Conservation (phyloP, 1,140 invertebrate genomes). For the Dendrolimus kikuchii region DNA sequence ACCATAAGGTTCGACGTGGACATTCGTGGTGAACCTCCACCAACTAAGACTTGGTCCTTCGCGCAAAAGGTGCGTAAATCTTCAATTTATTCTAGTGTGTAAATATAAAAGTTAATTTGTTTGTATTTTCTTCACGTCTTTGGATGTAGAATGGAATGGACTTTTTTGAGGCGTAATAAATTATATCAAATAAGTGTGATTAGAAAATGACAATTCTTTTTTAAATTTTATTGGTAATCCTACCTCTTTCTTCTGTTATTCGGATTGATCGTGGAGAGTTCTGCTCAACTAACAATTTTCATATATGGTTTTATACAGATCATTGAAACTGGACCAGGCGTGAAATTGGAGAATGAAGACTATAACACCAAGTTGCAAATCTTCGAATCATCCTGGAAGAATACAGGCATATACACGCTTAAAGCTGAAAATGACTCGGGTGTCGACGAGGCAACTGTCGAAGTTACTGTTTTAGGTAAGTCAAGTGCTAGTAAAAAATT, state of each 20-base stretch:
- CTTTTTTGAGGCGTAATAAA: too few species aligned
- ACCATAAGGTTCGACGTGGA: slow-evolving; percentile 94
- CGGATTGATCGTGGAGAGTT: too few species aligned
- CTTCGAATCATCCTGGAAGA: slow-evolving; percentile 83
- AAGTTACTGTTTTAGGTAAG: slow-evolving; percentile 91
- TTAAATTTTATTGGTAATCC: too few species aligned
- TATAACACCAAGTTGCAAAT: slow-evolving; percentile 92
- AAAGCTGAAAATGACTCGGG: slow-evolving; percentile 94
- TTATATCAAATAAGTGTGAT: too few species aligned
- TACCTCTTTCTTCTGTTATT: too few species aligned
- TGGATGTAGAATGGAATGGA: too few species aligned
- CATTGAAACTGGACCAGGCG: slow-evolving; percentile 69
- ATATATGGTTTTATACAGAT: slow-evolving; percentile 21
- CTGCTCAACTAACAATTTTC: background rate
- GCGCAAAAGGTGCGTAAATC: slow-evolving; percentile 72
- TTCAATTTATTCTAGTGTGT: too few species aligned
- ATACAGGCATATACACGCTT: slow-evolving; percentile 93
- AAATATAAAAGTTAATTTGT: too few species aligned
- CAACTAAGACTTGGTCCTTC: slow-evolving; percentile 92
- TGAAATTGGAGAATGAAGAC: slow-evolving; percentile 92
- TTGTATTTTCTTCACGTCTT: too few species aligned
- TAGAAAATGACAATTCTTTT: too few species aligned
- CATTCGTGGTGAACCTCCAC: slow-evolving; percentile 95
- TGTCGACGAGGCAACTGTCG: slow-evolving; percentile 93
- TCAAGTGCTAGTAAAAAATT: slow-evolving; percentile 3